Base-by-base conservation (phyloP, 2,888 invertebrate genomes). In the Lithophane leautieri region DNA sequence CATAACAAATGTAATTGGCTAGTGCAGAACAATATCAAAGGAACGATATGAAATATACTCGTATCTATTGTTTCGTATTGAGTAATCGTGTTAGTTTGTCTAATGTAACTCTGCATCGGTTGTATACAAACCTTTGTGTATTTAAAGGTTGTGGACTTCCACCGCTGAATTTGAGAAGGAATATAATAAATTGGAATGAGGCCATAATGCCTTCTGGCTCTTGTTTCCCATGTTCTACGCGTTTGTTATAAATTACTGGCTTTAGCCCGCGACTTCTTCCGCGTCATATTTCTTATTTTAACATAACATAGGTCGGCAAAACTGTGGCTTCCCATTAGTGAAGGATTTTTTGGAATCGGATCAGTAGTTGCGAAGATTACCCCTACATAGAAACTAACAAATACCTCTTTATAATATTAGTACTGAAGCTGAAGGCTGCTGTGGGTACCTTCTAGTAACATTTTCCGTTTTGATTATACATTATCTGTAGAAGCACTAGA, bases 41-140 rank as follows among this genome's bases (percentile, higher is more conserved):
- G 42, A 58, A 77, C 61, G 34, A 6, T 44, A 72, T 50, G 40
- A 76, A 77, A 71, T 63, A 69, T 42, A n/a, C n/a, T n/a, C n/a
- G n/a, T n/a, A 68, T 70, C 76, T 63, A 82, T 83, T 83, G 82
- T 85, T 83, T 71, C 9, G 65, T 56, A 69, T 83, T 83, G 77
- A 66, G 82, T 68, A 83, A 85, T 68, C 28, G n/a, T 60, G 50
- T 70, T 67, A 34, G n/a, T 50, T 42, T 54, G 61, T 19, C 68
- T 70, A 66, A 84, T 84, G 73, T 84, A 44, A 66, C 61, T 40
- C 50, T 72, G 76, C 25, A 62, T 42, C 12, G 34, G 25, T 69
- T 73, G 25, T 54, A 44, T 74, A 34, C 0, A 6, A 6, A 25
- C 14, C 25, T 34, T 34, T 25, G 7, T 52, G 25, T 9, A 19